phyloP scores from a whole-genome alignment of 2,888 invertebrate species.

The Agonopterix alstromeriana region DNA sequence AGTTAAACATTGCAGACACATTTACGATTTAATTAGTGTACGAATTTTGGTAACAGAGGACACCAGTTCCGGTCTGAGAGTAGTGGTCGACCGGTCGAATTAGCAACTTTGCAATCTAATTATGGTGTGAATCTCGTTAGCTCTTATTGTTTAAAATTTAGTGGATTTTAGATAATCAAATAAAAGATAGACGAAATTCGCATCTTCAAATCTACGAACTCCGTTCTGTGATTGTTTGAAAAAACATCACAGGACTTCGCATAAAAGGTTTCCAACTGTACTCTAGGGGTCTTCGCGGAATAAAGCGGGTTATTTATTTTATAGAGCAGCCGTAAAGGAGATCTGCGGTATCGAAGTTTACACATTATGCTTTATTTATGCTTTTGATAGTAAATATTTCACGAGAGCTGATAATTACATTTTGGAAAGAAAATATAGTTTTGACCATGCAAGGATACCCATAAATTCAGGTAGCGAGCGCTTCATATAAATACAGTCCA shows the following conservation, averaged over 20 bases:
- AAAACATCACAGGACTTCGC: conserved; percentile 18
- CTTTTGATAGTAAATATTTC: too few species aligned
- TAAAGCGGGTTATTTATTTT: conserved; percentile 46
- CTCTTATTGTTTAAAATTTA: neutral
- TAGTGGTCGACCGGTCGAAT: conserved; percentile 22
- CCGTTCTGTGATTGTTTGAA: neutral
- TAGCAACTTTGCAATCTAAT: conserved; percentile 34
- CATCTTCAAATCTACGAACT: too few species aligned
- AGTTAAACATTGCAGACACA: too few species aligned
- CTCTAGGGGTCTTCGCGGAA: conserved; percentile 18
- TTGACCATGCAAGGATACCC: too few species aligned
- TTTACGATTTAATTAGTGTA: neutral
- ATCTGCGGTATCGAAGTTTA: conserved; percentile 33
- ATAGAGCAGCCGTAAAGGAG: conserved; percentile 33
- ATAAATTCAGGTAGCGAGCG: too few species aligned
- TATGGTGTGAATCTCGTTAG: conserved; percentile 14
- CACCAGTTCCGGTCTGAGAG: conserved; percentile 13
- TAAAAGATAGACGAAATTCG: too few species aligned
- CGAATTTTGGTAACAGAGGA: conserved; percentile 13
- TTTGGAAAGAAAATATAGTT: too few species aligned
- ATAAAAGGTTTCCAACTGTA: conserved; percentile 23
- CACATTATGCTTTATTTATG: conserved; percentile 20
- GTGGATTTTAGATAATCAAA: too few species aligned
- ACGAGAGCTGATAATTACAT: too few species aligned
- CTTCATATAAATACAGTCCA: too few species aligned